phyloP scores from a whole-genome alignment of 2,797 vertebrate genomes.

The Pagetopsis macropterus region DNA sequence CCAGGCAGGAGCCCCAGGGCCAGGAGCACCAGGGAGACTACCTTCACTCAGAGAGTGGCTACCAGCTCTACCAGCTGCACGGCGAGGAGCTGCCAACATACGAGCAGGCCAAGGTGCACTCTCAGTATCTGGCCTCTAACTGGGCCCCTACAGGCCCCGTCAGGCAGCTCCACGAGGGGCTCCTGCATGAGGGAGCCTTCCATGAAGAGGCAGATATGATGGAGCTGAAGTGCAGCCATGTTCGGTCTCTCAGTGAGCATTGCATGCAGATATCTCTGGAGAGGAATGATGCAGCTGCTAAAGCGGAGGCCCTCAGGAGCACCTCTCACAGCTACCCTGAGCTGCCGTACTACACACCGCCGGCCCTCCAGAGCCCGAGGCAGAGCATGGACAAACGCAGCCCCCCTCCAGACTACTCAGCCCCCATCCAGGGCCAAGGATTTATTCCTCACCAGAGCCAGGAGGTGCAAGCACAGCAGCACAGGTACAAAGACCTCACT shows the following conservation, averaged over 20 bases:
- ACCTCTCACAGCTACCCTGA: slow-evolving; percentile 95
- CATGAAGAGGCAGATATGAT: slow-evolving; percentile 86
- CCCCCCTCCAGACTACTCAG: slow-evolving; percentile 90
- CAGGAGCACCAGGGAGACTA: slow-evolving; percentile 95
- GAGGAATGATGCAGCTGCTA: slow-evolving; percentile 82
- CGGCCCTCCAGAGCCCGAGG: slow-evolving; percentile 56
- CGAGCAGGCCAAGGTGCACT: slow-evolving; percentile 95
- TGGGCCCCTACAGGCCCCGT: slow-evolving; percentile 67
- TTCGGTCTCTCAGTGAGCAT: slow-evolving; percentile 93
- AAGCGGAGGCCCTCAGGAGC: slow-evolving; percentile 80
- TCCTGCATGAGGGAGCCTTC: slow-evolving; percentile 67
- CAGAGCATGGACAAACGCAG: slow-evolving; percentile 74
- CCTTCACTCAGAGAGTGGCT: slow-evolving; percentile 89
- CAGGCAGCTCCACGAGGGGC: slow-evolving; percentile 63
- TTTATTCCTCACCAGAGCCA: slow-evolving; percentile 70
- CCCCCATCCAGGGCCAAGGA: slow-evolving; percentile 80
- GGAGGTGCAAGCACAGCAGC: slow-evolving; percentile 75
- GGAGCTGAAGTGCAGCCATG: slow-evolving; percentile 89
- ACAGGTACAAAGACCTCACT: slow-evolving; percentile 75
- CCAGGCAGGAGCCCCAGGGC: slow-evolving; percentile 96
- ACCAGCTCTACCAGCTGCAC: slow-evolving; percentile 86
- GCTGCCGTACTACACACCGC: slow-evolving; percentile 84
- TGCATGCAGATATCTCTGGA: slow-evolving; percentile 92
- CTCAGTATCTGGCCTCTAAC: slow-evolving; percentile 89
- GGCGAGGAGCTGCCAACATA: slow-evolving; percentile 95